Evolutionary conservation across 2,113 vertebrate genomes (phyloP).

Genomic region (Lagopus leucura): DNA sequence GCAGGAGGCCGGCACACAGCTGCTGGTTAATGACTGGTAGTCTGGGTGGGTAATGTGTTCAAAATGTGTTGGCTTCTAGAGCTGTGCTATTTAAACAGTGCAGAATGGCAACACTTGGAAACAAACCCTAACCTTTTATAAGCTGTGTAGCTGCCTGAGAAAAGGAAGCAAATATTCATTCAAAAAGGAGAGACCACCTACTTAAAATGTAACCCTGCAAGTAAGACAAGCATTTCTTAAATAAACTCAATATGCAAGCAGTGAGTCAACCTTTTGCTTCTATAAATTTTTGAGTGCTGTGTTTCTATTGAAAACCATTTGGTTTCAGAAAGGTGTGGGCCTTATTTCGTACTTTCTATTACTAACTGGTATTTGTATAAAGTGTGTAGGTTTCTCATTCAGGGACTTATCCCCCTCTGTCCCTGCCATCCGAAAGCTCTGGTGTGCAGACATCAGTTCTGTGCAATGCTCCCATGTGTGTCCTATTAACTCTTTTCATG

Average conservation of each 20-base stretch:
- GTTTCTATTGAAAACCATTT: slow-evolving; percentile 18
- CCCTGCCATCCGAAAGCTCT: not conserved
- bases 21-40: slow-evolving; percentile 51
- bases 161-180: slow-evolving; percentile 69
- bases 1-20: not conserved
- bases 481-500: not conserved
- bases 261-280: slow-evolving; percentile 43
- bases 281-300: slow-evolving; percentile 17
- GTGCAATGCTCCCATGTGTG: not conserved
- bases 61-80: slow-evolving; percentile 65
- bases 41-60: slow-evolving; percentile 44
- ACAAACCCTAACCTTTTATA: slow-evolving; percentile 69
- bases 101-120: slow-evolving; percentile 57
- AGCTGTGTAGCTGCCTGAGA: slow-evolving; percentile 72
- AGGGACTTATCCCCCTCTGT: not conserved
- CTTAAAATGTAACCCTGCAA: slow-evolving; percentile 70
- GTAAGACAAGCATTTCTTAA: slow-evolving; percentile 73
- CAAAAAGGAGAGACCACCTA: slow-evolving; percentile 75
- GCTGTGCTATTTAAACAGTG: slow-evolving; percentile 51
- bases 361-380: not conserved
- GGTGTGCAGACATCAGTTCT: not conserved
- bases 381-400: not conserved
- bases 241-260: slow-evolving; percentile 54
- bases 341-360: not conserved
- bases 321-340: slow-evolving; percentile 25